Evolutionary conservation across 2,888 invertebrate species (phyloP), one percentile per base, ranked within the genome.

Genomic region (Latheticus oryzae): DNA sequence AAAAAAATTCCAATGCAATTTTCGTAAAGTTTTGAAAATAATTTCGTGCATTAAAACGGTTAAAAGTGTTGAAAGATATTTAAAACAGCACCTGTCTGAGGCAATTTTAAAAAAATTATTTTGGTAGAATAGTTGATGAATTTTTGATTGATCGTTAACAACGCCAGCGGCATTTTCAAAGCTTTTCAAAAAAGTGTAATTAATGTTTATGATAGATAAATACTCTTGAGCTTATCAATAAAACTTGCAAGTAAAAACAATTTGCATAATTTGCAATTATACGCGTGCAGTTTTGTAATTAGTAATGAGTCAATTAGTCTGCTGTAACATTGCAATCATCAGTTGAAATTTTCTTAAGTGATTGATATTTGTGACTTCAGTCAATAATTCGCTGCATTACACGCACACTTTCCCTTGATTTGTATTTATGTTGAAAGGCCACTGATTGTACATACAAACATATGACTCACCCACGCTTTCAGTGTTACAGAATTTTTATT

Each of bases 391-490:
- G 59, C 52, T 43, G 52, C 42, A 50, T 47, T 50, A 53, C 43
- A 30, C 38, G 19, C 32, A 16, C 42, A 61, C 66, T 70, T 69
- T 66, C 68, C 64, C 65, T 62, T 63, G 68, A 68, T 69, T 68
- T 68, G 68, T 67, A 63, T 65, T 66, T 64, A 62, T 62, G 66
- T 64, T 67, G 66, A 68, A 67, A 67, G 68, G 64, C 62, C 65
- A 65, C 61, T 63, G 67, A 67, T 66, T 66, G 66, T 64, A 64
- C n/a, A n/a, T n/a, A n/a, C 63, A 67, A 67, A 67, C 64, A 63
- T 57, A 65, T 67, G 69, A 69, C 50, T 68, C 67, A 66, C 69
- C 69, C 67, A 69, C 69, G 63, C 68, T 63, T 60, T 64, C 55
- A 52, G 59, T 52, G 43, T 60, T 61, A 58, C 61, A 42, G 56